Conservation (phyloP, 2,888 invertebrate species). For the Lasius fuliginosus region DNA sequence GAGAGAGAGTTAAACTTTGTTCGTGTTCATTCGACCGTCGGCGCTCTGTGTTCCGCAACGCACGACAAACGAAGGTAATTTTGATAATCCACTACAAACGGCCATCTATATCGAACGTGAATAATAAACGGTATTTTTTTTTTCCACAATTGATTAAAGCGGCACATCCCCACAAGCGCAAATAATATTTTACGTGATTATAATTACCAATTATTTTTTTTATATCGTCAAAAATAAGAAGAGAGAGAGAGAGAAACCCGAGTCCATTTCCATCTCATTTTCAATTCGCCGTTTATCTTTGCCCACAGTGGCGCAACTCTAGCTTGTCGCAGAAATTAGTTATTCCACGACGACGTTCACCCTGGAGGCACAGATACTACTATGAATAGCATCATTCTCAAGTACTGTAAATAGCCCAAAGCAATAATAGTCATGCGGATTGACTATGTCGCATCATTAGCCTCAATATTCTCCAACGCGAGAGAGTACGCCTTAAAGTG, state of each 20-base stretch:
- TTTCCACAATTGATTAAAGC: constrained; percentile 24
- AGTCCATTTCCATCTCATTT: not conserved
- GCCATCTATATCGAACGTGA: constrained; percentile 5
- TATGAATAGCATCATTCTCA: not conserved
- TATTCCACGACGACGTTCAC: not conserved
- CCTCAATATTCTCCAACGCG: not conserved
- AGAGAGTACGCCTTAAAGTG: not conserved
- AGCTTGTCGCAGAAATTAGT: constrained; percentile 18
- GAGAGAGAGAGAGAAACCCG: not conserved
- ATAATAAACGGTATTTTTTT: constrained; percentile 14
- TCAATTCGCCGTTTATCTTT: not conserved
- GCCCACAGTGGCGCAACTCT: not conserved
- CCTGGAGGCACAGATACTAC: not conserved
- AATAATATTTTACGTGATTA: constrained; percentile 15
- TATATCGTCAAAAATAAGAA: not conserved
- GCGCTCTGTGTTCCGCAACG: constrained; percentile 22
- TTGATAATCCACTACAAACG: constrained; percentile 21
- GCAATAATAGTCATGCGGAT: constrained; percentile 9
- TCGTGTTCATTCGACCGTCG: constrained; percentile 32
- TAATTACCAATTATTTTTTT: constrained; percentile 10
- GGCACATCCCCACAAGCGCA: not conserved
- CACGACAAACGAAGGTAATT: constrained; percentile 52
- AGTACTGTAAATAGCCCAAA: constrained; percentile 8
- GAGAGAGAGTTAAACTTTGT: constrained; percentile 28
- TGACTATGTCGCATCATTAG: constrained; percentile 17